Conservation (phyloP, 2,888 invertebrate species). For the Cephalotes varians region DNA sequence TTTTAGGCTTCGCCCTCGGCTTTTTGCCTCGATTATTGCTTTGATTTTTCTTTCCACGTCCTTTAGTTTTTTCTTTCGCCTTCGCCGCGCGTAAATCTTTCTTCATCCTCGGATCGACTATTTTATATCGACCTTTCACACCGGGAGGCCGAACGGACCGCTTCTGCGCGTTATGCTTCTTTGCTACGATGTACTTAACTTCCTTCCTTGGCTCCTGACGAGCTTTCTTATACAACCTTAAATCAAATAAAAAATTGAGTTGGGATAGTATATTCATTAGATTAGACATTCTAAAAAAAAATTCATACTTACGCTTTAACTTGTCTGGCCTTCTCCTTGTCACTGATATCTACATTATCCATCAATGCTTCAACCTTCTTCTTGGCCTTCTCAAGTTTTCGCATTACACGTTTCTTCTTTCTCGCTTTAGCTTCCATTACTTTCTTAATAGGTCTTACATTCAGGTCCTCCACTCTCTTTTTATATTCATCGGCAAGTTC, state of each 20-base stretch:
- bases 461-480: conserved; percentile 93
- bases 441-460: conserved; percentile 98
- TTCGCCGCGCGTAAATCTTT: conserved; percentile 94
- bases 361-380: conserved; percentile 98
- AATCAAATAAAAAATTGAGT: conserved; percentile 9
- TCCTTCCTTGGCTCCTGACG: conserved; percentile 94
- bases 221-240: conserved; percentile 96
- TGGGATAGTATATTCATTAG: not conserved
- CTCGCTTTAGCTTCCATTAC: conserved; percentile 99
- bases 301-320: conserved; percentile 91
- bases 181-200: conserved; percentile 97
- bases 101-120: conserved; percentile 98
- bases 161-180: conserved; percentile 93
- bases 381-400: conserved; percentile 96
- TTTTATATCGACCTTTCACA: conserved; percentile 96
- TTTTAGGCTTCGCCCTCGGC: conserved; percentile 71
- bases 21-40: conserved; percentile 79
- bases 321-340: conserved; percentile 96
- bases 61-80: conserved; percentile 88
- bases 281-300: not conserved
- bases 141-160: conserved; percentile 93
- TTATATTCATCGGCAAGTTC: conserved; percentile 95
- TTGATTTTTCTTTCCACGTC: conserved; percentile 81
- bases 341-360: conserved; percentile 96
- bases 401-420: conserved; percentile 96